These are phyloP conservation scores for Pterocles gutturalis DNA, from an alignment of 2,113 vertebrate species.

Conservation along the genomic window DNA sequence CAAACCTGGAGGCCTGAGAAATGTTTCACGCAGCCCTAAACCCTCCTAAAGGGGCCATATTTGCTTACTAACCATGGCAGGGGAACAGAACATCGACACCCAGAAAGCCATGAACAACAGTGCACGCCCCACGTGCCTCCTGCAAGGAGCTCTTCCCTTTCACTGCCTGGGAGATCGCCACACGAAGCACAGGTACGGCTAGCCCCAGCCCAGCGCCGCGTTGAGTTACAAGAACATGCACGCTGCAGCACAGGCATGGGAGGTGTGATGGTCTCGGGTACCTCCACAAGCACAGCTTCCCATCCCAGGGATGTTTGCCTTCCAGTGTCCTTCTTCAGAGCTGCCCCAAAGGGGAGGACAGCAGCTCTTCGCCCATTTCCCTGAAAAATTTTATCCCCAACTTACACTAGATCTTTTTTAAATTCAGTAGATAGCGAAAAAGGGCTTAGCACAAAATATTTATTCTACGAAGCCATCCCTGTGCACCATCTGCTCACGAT, in stretches of 20 bases:
- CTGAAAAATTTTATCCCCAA: neutral
- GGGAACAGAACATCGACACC: neutral
- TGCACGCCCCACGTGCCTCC: rapidly evolving
- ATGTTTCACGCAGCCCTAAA: neutral
- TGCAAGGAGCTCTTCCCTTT: neutral
- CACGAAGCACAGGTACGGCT: neutral
- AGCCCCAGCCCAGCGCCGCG: neutral
- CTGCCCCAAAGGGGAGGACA: neutral
- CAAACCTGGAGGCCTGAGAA: neutral
- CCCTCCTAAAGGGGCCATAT: neutral
- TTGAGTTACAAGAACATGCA: rapidly evolving
- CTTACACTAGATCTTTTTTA: neutral
- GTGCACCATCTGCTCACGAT: slow-evolving; percentile 50
- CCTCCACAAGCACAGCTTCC: neutral
- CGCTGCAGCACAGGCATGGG: rapidly evolving
- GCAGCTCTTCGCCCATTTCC: neutral
- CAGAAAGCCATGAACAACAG: neutral
- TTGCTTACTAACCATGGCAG: neutral
- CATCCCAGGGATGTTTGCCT: neutral
- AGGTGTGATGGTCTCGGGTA: rapidly evolving
- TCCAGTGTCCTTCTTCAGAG: neutral
- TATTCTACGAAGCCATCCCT: slow-evolving; percentile 30
- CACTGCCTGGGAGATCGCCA: neutral
- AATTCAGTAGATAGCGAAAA: slow-evolving; percentile 1
- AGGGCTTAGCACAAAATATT: slow-evolving; percentile 46